phyloP scores from a whole-genome alignment of 1,140 invertebrate species.

The Drosophila subpulchrella region DNA sequence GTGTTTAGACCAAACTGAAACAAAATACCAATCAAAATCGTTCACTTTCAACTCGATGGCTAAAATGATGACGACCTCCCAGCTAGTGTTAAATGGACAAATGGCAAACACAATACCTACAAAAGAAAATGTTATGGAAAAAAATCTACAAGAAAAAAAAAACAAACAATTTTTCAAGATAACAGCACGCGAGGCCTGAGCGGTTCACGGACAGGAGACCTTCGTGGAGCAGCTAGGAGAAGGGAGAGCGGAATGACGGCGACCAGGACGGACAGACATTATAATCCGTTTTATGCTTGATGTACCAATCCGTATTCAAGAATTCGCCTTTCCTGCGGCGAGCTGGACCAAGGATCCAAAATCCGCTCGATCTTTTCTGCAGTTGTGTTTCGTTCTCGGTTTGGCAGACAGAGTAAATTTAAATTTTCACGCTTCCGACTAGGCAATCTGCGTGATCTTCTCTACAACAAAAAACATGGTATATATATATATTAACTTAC shows the following conservation, averaged over 20 bases:
- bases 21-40: conserved; percentile 64
- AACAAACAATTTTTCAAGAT: conserved; percentile 23
- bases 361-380: conserved; percentile 15
- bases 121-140: conserved; percentile 23
- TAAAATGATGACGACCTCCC: conserved; percentile 54
- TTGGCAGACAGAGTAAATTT: conserved; percentile 20
- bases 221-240: conserved; percentile 9
- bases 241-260: background rate
- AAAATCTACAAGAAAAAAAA: conserved; percentile 16
- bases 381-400: conserved; percentile 31
- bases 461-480: conserved; percentile 21
- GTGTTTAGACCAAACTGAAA: conserved; percentile 66
- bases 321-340: conserved; percentile 5
- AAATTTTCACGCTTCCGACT: conserved; percentile 15
- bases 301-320: conserved; percentile 20
- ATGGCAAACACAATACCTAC: conserved; percentile 16
- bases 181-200: conserved; percentile 19
- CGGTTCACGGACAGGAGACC: conserved; percentile 20
- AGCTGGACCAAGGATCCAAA: background rate
- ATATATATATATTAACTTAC: conserved; percentile 20
- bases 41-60: conserved; percentile 76
- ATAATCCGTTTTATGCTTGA: conserved; percentile 6
- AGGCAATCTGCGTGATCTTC: conserved; percentile 21
- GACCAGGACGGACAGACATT: conserved; percentile 5
- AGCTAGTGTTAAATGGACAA: conserved; percentile 45